Conservation (phyloP, 2,888 invertebrate genomes). For the Phyllotreta striolata region DNA sequence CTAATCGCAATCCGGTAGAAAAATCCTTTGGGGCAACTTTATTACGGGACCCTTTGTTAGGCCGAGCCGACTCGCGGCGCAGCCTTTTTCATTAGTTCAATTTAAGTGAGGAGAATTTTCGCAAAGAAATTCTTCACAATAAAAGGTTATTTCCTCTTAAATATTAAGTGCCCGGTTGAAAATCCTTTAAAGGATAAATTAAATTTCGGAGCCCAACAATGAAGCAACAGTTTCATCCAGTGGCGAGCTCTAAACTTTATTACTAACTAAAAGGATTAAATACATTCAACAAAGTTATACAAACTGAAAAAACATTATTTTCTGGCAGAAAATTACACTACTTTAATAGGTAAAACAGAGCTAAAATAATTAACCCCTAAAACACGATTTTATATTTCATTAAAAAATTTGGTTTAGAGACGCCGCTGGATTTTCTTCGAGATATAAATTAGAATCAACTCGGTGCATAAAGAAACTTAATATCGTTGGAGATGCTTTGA, state of each 20-base stretch:
- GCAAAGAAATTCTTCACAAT: conserved; percentile 5
- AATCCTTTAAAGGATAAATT: conserved; percentile 17
- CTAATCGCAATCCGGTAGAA: too few species aligned
- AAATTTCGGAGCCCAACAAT: conserved; percentile 12
- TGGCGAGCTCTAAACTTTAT: background rate
- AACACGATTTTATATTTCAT: background rate
- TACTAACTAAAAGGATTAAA: too few species aligned
- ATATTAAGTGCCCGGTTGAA: conserved; percentile 13
- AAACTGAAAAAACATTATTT: background rate
- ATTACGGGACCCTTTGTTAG: too few species aligned
- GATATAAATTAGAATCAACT: conserved; percentile 27
- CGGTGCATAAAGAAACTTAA: conserved; percentile 26
- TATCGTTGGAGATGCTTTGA: conserved; percentile 28
- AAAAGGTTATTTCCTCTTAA: conserved; percentile 12
- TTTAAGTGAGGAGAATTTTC: background rate
- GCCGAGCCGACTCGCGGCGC: too few species aligned
- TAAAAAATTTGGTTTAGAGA: background rate
- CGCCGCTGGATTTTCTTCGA: conserved; percentile 13
- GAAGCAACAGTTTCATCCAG: conserved; percentile 21
- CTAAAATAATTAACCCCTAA: too few species aligned
- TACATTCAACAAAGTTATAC: background rate
- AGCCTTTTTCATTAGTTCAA: background rate
- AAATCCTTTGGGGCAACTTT: too few species aligned
- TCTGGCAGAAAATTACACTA: too few species aligned
- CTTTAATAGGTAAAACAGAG: too few species aligned